phyloP scores from a whole-genome alignment of 2,113 vertebrate species.

The Phodopus roborovskii region DNA sequence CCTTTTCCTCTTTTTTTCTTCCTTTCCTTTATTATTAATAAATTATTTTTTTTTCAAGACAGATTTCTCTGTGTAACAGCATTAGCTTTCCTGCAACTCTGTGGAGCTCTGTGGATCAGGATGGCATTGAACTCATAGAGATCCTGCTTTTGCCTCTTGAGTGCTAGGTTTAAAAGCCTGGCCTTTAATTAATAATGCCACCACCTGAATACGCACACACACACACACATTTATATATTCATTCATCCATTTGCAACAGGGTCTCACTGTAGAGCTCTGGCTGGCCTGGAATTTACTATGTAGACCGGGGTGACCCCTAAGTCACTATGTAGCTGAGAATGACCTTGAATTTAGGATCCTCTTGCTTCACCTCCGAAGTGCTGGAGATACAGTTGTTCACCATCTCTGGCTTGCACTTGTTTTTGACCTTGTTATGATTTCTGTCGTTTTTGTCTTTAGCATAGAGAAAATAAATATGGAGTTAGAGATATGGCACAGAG shows the following conservation, averaged over 20 bases:
- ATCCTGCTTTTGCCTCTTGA: not conserved
- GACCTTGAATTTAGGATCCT: not conserved
- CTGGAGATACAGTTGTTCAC: no score
- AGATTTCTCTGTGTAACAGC: not conserved
- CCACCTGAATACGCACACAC: no score
- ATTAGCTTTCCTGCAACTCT: not conserved
- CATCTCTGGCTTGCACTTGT: not conserved
- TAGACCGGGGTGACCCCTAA: not conserved
- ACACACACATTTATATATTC: no score
- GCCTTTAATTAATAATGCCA: not conserved
- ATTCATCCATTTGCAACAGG: not conserved
- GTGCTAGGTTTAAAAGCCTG: not conserved
- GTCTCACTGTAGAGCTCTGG: not conserved
- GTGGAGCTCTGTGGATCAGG: not conserved
- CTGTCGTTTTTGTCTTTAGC: slow-evolving; percentile 31
- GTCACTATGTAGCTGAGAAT: not conserved
- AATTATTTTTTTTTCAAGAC: not conserved
- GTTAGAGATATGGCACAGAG: not conserved
- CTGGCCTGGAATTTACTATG: not conserved
- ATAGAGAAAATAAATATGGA: not conserved
- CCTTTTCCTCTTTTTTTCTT: not conserved
- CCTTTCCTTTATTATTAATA: not conserved
- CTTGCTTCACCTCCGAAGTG: not conserved
- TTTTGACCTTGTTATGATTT: not conserved
- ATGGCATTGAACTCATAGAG: not conserved